These are phyloP conservation scores for Cyanoramphus novaezelandiae DNA, from an alignment of 2,113 vertebrate species.

Conservation along the genomic window DNA sequence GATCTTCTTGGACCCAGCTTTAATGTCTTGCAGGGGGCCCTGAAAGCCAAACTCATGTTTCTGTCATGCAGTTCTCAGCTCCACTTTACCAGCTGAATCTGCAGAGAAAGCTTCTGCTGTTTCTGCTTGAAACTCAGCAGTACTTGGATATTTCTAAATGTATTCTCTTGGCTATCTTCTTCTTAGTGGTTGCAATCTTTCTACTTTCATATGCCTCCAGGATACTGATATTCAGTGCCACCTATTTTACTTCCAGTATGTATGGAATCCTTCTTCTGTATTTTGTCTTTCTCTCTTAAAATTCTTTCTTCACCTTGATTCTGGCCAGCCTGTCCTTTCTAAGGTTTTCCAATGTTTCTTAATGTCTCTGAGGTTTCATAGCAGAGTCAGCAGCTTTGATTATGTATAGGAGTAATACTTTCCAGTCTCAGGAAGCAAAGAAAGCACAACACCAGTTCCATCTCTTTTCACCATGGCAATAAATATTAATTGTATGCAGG, in stretches of 20 bases:
- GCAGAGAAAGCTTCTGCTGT: neutral
- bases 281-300: neutral
- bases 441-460: neutral
- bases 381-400: neutral
- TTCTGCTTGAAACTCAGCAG: neutral
- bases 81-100: neutral
- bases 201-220: neutral
- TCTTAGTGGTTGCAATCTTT: neutral
- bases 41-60: neutral
- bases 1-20: neutral
- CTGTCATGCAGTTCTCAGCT: neutral
- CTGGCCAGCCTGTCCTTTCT: neutral
- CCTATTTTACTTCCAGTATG: neutral
- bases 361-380: neutral
- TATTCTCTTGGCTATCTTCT: neutral
- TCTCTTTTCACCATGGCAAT: neutral
- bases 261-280: neutral
- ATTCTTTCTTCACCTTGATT: neutral
- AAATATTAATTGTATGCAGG: neutral
- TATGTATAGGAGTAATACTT: neutral
- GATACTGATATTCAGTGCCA: neutral
- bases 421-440: neutral
- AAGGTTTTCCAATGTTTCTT: neutral
- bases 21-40: neutral
- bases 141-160: neutral